Base-by-base conservation (phyloP, 2,888 invertebrate species). In the Horisme vitalbata region DNA sequence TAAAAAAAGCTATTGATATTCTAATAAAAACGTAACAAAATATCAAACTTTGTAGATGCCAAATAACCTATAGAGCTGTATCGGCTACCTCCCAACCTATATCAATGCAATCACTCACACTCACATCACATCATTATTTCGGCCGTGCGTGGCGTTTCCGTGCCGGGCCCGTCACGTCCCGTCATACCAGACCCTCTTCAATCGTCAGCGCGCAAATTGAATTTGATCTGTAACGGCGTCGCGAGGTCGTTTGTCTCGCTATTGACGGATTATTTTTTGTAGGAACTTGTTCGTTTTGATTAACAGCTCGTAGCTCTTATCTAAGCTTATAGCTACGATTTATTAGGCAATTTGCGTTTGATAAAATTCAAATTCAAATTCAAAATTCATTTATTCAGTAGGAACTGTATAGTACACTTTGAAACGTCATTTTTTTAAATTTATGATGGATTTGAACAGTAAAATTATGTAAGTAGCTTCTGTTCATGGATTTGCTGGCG, bases 201-300 rank as follows among this genome's bases (percentile, higher is more conserved):
- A 82, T 83, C 75, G 75, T 71, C 84, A 75, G 79, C 78, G 79
- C 75, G 71, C 80, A 86, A 87, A 88, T 88, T 88, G 84, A 87
- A 87, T 87, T 87, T 83, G 83, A 87, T 83, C 82, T 76, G 79
- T 75, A 80, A 79, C 77, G 75, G 65, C 78, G 76, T 77, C 76
- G 72, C 75, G 71, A 69, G 72, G 68, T 72, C 81, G 82, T 83
- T 82, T 81, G 83, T 82, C 71, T 75, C 71, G 69, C 59, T 65
- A 74, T 79, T 77, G 80, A 81, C 72, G 76, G 74, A 68, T 71
- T 66, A 65, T 74, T 59, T 65, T 70, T 71, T 64, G 46, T 52
- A 32, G 34, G 47, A 52, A 49, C 45, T 43, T 36, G 32, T 24
- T 37, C 30, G 27, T 43, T 46, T 26, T 37, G 41, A 47, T 41